Conservation (phyloP, 1,140 invertebrate genomes). For the Drosophila tani region DNA sequence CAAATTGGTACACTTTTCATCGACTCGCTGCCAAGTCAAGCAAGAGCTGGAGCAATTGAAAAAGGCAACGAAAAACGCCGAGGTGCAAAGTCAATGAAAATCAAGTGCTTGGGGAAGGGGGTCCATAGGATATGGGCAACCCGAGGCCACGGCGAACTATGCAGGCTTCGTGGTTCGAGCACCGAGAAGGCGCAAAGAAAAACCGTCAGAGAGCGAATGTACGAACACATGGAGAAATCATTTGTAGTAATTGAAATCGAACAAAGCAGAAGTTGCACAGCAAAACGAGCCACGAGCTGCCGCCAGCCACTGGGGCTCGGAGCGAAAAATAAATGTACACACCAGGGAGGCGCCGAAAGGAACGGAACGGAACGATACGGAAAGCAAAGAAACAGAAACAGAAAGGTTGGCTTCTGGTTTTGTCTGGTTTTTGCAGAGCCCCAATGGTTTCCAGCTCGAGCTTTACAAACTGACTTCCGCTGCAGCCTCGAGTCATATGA, state of each 20-base stretch:
- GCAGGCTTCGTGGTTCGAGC: constrained; percentile 21
- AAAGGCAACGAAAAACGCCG: constrained; percentile 35
- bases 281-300: constrained; percentile 23
- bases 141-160: constrained; percentile 45
- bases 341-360: neutral
- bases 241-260: constrained; percentile 81
- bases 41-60: constrained; percentile 47
- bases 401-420: constrained; percentile 30
- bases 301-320: constrained; percentile 34
- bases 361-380: neutral
- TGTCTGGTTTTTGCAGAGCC: constrained; percentile 42
- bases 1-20: constrained; percentile 57
- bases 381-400: neutral
- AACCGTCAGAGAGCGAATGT: constrained; percentile 14
- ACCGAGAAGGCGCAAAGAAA: constrained; percentile 7
- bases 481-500: constrained; percentile 28
- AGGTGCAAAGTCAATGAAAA: constrained; percentile 76
- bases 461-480: constrained; percentile 74
- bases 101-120: constrained; percentile 43
- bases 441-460: constrained; percentile 67
- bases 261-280: constrained; percentile 66
- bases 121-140: constrained; percentile 13
- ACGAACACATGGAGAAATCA: constrained; percentile 63
- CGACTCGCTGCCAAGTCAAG: constrained; percentile 26
- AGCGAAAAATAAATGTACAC: constrained; percentile 34